A percentile compares a stretch with the other conserved stretches of the same genome.
These are phyloP conservation scores for Acleris laterana DNA, from an alignment of 2,888 invertebrate genomes.

Conservation along the genomic window DNA sequence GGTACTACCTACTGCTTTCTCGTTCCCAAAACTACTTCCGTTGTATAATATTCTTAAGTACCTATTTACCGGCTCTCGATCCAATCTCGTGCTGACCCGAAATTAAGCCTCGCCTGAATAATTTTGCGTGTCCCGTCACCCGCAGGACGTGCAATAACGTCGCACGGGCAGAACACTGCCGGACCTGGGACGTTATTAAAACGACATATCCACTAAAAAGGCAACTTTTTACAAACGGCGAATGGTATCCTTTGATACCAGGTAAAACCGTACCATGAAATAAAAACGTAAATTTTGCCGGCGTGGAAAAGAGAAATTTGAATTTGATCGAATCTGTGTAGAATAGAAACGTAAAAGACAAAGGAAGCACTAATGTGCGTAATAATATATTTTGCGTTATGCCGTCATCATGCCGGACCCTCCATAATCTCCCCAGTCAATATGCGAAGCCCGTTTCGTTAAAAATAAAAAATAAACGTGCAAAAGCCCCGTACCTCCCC, in stretches of 20 bases:
- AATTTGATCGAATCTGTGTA: neutral
- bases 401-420: conserved; percentile 57
- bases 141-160: conserved; percentile 32
- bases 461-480: conserved; percentile 67
- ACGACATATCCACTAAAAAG: conserved; percentile 20
- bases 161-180: conserved; percentile 19
- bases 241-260: conserved; percentile 5
- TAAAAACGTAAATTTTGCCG: neutral
- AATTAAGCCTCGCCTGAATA: conserved; percentile 37
- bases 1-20: conserved; percentile 6
- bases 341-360: conserved; percentile 29
- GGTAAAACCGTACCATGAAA: neutral
- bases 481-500: conserved; percentile 57
- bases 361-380: conserved; percentile 55
- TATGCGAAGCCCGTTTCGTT: conserved; percentile 56
- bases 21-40: conserved; percentile 29
- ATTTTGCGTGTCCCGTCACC: conserved; percentile 28
- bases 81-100: conserved; percentile 34
- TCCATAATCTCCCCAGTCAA: conserved; percentile 57
- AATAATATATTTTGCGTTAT: conserved; percentile 64
- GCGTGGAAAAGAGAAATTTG: no score
- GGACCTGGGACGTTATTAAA: conserved; percentile 15
- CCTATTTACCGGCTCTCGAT: conserved; percentile 35
- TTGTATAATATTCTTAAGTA: conserved; percentile 33
- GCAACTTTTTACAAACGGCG: conserved; percentile 10